Conservation (phyloP, 2,888 invertebrate species). For the Trissolcus brochymenae region DNA sequence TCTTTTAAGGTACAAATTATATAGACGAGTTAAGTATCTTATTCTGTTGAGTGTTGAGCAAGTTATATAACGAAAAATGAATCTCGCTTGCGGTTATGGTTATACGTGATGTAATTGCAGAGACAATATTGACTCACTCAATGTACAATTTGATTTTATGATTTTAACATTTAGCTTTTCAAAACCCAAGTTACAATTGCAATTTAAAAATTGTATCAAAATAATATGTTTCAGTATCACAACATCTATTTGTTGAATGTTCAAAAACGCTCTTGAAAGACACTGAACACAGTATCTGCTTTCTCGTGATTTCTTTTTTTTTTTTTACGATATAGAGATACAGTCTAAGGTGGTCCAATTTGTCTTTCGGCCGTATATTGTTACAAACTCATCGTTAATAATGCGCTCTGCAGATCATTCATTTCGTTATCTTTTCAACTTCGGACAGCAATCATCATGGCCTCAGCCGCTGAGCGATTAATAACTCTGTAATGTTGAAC, state of each 20-base stretch:
- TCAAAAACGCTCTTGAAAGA: neutral
- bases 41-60: neutral
- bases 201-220: no score
- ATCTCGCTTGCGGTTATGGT: conserved; percentile 63
- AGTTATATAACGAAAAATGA: conserved; percentile 4
- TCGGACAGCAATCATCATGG: conserved; percentile 52
- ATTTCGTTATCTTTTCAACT: conserved; percentile 59
- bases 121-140: neutral
- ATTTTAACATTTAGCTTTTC: no score
- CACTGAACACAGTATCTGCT: conserved; percentile 60
- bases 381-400: conserved; percentile 75
- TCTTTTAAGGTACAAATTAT: conserved; percentile 4
- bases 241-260: no score
- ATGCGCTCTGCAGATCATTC: conserved; percentile 62
- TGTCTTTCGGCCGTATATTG: conserved; percentile 74
- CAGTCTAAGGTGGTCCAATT: conserved; percentile 75
- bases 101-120: neutral
- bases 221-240: no score
- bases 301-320: conserved; percentile 62
- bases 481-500: conserved; percentile 38
- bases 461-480: conserved; percentile 44
- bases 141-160: no score
- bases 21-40: neutral
- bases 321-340: conserved; percentile 64
- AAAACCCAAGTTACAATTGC: no score